Base-by-base conservation (phyloP, 2,113 vertebrate species). In the Stegastes partitus region DNA sequence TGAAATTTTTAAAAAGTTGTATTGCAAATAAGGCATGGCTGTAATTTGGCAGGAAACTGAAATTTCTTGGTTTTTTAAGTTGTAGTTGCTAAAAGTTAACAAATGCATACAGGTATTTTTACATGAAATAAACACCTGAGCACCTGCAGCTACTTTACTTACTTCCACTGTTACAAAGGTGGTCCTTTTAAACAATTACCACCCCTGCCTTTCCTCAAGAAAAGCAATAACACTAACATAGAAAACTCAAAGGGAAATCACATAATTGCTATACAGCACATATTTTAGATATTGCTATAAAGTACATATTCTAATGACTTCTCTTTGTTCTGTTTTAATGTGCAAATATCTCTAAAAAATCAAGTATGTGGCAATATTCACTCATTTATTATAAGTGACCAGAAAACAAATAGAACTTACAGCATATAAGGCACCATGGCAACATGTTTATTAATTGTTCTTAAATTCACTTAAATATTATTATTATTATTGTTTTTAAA, bases 361-460 rank as follows among this genome's bases (percentile, higher is more conserved):
- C 3, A 19, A 3, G 16, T 25, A 37, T n/a, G 49, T 25, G 12
- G n/a, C 3, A 42, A 2, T n/a, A 16, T 11, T 37, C 26, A 47
- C 50, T 37, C 49, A 45, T 4, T 28, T 28, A 28, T 45, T 22
- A 18, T 37, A 68, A 55, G 61, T 62, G 14, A 39, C 10, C 19
- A 28, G 57, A 61, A 28, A 45, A 53, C 55, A 15, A 37, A 26
- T 55, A 42, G 44, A 31, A 63, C 14, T 16, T 31, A 18, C 25
- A 70, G 28, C 39, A 22, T 54, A 59, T 49, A 28, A 67, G 2
- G 23, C 1, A 1, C 18, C 31, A 31, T 47, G 21, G 65, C 50
- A 53, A 79, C 12, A 15, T 0, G 11, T 42, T 25, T 26, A 73
- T 87, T 84, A 74, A 74, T 15, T 5, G 31, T 58, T 68, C 28